Percentiles rank a stretch among this genome's conserved stretches.
Evolutionary conservation across 2,888 invertebrate genomes (phyloP).

Genomic region (Drosophila emarginata): DNA sequence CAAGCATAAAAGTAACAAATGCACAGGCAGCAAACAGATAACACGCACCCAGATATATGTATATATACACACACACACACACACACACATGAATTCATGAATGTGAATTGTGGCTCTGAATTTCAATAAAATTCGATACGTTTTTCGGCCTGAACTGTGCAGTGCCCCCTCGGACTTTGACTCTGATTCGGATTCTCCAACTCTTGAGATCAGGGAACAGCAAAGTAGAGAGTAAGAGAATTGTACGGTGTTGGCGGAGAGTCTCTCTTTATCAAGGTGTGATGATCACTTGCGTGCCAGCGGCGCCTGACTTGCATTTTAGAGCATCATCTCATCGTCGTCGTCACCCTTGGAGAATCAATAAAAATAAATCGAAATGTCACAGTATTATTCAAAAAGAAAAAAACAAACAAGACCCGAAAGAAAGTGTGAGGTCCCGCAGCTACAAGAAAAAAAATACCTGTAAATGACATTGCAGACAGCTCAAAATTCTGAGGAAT

Average conservation of each 20-base stretch:
- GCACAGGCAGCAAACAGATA: slow-evolving; percentile 75
- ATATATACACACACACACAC: slow-evolving; percentile 16
- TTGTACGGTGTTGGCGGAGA: slow-evolving; percentile 15
- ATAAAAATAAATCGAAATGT: slow-evolving; percentile 79
- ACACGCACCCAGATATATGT: slow-evolving; percentile 42
- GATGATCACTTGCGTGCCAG: slow-evolving; percentile 78
- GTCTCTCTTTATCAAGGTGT: slow-evolving; percentile 68
- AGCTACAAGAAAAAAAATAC: slow-evolving; percentile 46
- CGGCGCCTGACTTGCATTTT: slow-evolving; percentile 79
- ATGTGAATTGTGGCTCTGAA: slow-evolving; percentile 44
- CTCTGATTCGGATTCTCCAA: not conserved
- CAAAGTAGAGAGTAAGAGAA: not conserved
- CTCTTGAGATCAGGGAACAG: slow-evolving; percentile 1
- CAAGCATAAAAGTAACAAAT: slow-evolving; percentile 78
- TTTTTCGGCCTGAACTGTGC: slow-evolving; percentile 39
- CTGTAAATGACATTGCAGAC: slow-evolving; percentile 71
- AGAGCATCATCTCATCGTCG: slow-evolving; percentile 41
- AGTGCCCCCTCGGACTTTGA: too few species aligned
- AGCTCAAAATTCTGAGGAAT: slow-evolving; percentile 55
- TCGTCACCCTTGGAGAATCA: slow-evolving; percentile 57
- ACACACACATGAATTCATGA: slow-evolving; percentile 27
- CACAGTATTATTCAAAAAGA: slow-evolving; percentile 60
- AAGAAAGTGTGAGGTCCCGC: slow-evolving; percentile 69
- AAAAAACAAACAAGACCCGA: not conserved
- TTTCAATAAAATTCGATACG: slow-evolving; percentile 78